A percentile compares a stretch with the other conserved stretches of the same genome.
These are phyloP conservation scores for Pristiophorus japonicus DNA, from an alignment of 2,113 vertebrate genomes.

Conservation along the genomic window DNA sequence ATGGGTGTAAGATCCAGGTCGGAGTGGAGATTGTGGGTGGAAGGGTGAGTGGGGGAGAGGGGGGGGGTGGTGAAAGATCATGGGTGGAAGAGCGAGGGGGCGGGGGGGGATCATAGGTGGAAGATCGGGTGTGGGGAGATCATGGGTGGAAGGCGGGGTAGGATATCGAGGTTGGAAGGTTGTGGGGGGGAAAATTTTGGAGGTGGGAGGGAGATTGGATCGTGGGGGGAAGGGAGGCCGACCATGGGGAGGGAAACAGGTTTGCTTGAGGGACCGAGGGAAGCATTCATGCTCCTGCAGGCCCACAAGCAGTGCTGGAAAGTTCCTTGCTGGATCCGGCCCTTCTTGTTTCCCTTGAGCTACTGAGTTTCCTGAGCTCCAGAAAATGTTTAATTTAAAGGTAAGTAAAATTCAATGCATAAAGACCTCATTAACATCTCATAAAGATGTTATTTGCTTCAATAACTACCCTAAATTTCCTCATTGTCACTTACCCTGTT, in stretches of 20 bases:
- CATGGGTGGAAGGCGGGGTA: no score
- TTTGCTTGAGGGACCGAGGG: neutral
- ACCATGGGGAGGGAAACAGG: neutral
- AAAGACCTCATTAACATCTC: neutral
- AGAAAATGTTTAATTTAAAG: neutral
- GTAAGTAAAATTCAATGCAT: neutral
- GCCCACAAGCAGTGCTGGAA: neutral
- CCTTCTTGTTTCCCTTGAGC: neutral
- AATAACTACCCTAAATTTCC: neutral
- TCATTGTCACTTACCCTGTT: neutral
- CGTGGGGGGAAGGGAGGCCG: no score
- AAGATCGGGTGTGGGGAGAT: no score
- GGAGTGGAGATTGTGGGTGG: no score
- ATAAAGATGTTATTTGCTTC: no score
- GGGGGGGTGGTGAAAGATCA: no score
- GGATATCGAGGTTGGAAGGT: neutral
- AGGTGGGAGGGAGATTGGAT: neutral
- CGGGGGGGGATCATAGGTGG: no score
- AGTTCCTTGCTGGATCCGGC: neutral
- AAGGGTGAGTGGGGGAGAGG: no score
- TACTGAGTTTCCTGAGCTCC: neutral
- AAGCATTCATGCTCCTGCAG: neutral
- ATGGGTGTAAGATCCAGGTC: no score
- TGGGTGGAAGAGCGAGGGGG: no score
- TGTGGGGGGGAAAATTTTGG: no score